phyloP scores from a whole-genome alignment of 2,797 vertebrate genomes.

The Scomberomorus guttatus region DNA sequence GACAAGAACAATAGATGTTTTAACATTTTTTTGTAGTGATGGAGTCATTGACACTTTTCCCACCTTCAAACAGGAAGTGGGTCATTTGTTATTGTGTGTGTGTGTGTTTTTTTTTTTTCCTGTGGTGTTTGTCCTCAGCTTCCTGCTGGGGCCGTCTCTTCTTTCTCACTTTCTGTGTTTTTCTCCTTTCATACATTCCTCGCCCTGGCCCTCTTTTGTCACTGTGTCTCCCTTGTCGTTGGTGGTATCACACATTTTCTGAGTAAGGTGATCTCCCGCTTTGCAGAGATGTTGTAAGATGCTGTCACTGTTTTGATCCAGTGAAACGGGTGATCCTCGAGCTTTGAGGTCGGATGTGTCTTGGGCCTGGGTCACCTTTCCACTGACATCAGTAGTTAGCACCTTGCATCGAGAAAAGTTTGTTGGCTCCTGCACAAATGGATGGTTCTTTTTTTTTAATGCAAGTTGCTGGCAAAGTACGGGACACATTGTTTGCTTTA shows the following conservation, averaged over 20 bases:
- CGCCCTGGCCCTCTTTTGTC: slow-evolving; percentile 47
- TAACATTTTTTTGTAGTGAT: slow-evolving; percentile 46
- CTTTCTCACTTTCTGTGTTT: slow-evolving; percentile 55
- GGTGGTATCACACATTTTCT: slow-evolving; percentile 24
- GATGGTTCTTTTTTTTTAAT: not conserved
- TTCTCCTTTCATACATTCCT: slow-evolving; percentile 52
- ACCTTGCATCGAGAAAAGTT: not conserved
- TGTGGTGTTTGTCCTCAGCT: slow-evolving; percentile 58
- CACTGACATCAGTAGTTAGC: not conserved
- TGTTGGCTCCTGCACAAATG: slow-evolving; percentile 1
- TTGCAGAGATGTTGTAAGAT: slow-evolving; percentile 30
- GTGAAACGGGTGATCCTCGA: slow-evolving; percentile 6
- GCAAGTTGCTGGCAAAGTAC: not conserved
- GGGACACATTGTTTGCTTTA: not conserved
- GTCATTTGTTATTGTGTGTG: slow-evolving; percentile 61
- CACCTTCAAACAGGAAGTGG: slow-evolving; percentile 70
- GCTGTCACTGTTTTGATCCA: slow-evolving; percentile 12
- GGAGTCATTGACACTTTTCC: slow-evolving; percentile 52
- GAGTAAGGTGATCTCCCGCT: slow-evolving; percentile 27
- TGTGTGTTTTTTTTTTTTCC: slow-evolving; percentile 29
- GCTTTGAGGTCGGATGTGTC: not conserved
- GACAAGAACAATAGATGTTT: slow-evolving; percentile 57
- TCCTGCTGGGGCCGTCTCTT: slow-evolving; percentile 55
- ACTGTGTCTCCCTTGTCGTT: slow-evolving; percentile 31
- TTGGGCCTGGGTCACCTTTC: not conserved